These are phyloP conservation scores for Parnassius smintheus DNA, from an alignment of 2,888 invertebrate species.

Conservation along the genomic window DNA sequence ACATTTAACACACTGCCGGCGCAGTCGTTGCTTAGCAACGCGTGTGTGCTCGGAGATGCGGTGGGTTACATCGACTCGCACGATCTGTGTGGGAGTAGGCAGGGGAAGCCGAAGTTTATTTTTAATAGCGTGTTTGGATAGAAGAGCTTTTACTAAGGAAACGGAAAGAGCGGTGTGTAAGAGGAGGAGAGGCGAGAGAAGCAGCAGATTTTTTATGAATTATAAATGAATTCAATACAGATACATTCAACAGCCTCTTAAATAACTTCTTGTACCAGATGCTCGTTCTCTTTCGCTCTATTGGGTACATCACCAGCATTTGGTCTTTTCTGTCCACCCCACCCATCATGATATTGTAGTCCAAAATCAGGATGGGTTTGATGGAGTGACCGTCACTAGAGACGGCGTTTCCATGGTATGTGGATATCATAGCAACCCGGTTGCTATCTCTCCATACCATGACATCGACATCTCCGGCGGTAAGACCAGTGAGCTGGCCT, in stretches of 20 bases:
- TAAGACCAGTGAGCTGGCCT: no score
- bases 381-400: neutral
- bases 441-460: conserved; percentile 4
- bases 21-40: no score
- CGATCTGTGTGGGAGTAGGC: no score
- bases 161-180: no score
- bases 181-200: neutral
- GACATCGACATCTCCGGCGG: no score
- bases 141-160: no score
- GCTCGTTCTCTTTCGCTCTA: conserved; percentile 3
- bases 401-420: conserved; percentile 4
- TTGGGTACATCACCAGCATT: conserved; percentile 4
- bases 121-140: no score
- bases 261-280: conserved; percentile 5
- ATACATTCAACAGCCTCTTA: conserved; percentile 15
- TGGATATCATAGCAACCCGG: conserved; percentile 1
- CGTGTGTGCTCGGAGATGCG: no score
- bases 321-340: neutral
- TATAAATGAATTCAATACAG: conserved; percentile 7
- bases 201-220: neutral
- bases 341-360: conserved; percentile 24
- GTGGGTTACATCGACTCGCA: no score
- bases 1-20: no score
- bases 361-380: conserved; percentile 12
- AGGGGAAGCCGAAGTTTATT: no score